These are phyloP conservation scores for Leptarthrus brevirostris DNA, from an alignment of 2,888 invertebrate genomes.

Conservation along the genomic window DNA sequence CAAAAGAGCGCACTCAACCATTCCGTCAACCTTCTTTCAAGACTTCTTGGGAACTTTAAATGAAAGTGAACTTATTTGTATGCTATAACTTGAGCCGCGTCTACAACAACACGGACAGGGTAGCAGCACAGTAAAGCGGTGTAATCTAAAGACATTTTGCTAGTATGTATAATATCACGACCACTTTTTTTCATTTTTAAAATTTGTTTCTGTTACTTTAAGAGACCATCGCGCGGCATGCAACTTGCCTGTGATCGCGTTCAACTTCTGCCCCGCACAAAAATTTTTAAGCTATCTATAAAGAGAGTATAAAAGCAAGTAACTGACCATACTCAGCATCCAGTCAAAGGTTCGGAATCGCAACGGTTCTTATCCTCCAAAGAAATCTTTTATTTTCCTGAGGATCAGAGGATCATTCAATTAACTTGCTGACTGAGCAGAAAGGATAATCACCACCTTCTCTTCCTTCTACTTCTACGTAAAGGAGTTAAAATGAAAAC, in stretches of 20 bases:
- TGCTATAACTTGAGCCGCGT: conserved; percentile 3
- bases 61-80: conserved; percentile 55
- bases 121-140: neutral
- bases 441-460: conserved; percentile 4
- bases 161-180: conserved; percentile 41
- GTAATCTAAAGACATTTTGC: neutral
- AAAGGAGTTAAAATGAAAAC: conserved; percentile 67
- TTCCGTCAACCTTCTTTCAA: conserved; percentile 46
- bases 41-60: conserved; percentile 48
- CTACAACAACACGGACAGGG: neutral
- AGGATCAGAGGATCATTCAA: conserved; percentile 17
- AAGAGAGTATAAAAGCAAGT: conserved; percentile 66
- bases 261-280: conserved; percentile 41
- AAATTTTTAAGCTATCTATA: conserved; percentile 19
- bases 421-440: neutral
- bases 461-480: neutral
- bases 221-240: conserved; percentile 43
- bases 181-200: conserved; percentile 26
- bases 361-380: conserved; percentile 66
- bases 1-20: conserved; percentile 30
- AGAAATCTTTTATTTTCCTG: conserved; percentile 11
- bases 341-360: conserved; percentile 68
- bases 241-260: conserved; percentile 8
- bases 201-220: conserved; percentile 40
- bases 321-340: conserved; percentile 68